phyloP scores from a whole-genome alignment of 2,113 vertebrate genomes.

The Jaculus jaculus region DNA sequence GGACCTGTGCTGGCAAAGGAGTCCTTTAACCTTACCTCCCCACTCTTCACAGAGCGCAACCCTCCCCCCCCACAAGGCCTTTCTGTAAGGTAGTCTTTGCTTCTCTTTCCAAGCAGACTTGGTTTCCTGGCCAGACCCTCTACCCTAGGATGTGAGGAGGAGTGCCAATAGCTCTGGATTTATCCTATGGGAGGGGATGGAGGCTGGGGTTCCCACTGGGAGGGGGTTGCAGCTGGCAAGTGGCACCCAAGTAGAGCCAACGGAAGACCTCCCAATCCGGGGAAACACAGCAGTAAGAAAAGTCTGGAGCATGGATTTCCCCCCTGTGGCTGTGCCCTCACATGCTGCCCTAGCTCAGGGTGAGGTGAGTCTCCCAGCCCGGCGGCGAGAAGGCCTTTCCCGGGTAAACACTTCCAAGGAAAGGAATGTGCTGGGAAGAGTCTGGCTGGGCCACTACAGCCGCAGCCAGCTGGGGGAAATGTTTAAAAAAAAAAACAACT shows the following conservation, averaged over 20 bases:
- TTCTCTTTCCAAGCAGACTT: not conserved
- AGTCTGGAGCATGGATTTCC: not conserved
- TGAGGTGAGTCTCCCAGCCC: not conserved
- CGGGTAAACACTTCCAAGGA: slow-evolving; percentile 42
- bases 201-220: not conserved
- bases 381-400: slow-evolving; percentile 17
- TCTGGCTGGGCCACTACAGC: not conserved
- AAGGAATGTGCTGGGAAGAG: slow-evolving; percentile 54
- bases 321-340: not conserved
- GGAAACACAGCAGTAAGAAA: not conserved
- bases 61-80: accelerated
- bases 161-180: no score
- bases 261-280: not conserved
- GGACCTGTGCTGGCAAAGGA: not conserved
- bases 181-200: not conserved
- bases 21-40: not conserved
- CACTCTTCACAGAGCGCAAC: not conserved
- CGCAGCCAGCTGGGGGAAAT: slow-evolving; percentile 22
- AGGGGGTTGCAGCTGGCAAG: not conserved
- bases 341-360: not conserved
- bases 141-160: not conserved
- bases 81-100: not conserved
- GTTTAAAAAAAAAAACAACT: not conserved
- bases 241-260: not conserved
- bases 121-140: not conserved